Conservation (phyloP, 1,140 invertebrate genomes). For the Phymorhynchus buccinoides region DNA sequence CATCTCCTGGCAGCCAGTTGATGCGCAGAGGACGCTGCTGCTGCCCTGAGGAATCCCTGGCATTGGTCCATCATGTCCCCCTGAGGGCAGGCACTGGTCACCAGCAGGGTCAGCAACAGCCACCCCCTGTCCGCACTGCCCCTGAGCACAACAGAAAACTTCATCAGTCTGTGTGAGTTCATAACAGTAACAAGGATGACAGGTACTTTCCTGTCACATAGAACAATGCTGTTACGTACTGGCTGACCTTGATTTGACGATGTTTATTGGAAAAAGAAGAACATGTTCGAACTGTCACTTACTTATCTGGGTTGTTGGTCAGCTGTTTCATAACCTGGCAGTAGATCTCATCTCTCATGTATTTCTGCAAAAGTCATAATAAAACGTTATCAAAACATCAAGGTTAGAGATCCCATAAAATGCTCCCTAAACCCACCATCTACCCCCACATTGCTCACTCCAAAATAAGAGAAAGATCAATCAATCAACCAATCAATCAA, state of each 20-base stretch:
- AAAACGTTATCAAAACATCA: too few relatives aligned
- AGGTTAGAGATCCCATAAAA: too few relatives aligned
- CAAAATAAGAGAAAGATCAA: too few relatives aligned
- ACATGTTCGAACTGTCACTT: not conserved
- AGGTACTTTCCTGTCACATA: not conserved
- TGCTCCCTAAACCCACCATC: too few relatives aligned
- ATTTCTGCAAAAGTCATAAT: constrained; percentile 49
- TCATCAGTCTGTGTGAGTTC: too few relatives aligned
- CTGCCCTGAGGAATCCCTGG: constrained; percentile 55
- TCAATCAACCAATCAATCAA: too few relatives aligned
- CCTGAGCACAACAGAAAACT: constrained; percentile 39
- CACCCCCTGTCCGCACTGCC: constrained; percentile 60
- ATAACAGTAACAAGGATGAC: too few relatives aligned
- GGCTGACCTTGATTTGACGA: not conserved
- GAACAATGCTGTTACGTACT: not conserved
- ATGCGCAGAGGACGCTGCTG: too few relatives aligned
- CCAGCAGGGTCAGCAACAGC: constrained; percentile 58
- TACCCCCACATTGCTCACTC: too few relatives aligned
- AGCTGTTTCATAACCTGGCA: constrained; percentile 55
- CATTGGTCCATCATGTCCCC: constrained; percentile 58
- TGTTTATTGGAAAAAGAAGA: not conserved
- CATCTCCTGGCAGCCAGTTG: constrained; percentile 56
- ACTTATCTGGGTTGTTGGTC: constrained; percentile 53
- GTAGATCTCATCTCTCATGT: constrained; percentile 54
- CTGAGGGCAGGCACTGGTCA: constrained; percentile 52